Conservation (phyloP, 2,888 invertebrate genomes). For the Heliconius hortense region DNA sequence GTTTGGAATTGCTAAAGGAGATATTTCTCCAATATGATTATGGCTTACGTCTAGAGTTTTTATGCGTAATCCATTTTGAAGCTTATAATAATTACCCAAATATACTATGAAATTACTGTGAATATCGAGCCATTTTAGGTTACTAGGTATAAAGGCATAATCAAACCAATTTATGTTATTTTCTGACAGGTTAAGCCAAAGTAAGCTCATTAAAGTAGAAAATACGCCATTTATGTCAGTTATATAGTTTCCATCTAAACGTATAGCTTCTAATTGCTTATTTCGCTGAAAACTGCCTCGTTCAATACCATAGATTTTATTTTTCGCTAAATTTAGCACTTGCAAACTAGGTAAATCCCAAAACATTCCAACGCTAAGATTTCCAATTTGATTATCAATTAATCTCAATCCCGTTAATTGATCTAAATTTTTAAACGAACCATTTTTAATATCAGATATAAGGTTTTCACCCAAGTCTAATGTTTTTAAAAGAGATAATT, state of each 20-base stretch:
- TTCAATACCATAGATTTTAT: conserved; percentile 92
- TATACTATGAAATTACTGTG: conserved; percentile 94
- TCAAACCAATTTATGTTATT: conserved; percentile 96
- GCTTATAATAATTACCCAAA: conserved; percentile 92
- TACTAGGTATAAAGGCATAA: conserved; percentile 93
- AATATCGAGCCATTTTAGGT: conserved; percentile 94
- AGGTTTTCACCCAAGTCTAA: conserved; percentile 96
- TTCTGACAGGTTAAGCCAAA: conserved; percentile 94
- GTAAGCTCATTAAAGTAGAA: conserved; percentile 88
- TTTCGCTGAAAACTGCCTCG: conserved; percentile 92
- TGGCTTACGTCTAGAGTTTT: conserved; percentile 94
- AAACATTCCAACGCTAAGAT: conserved; percentile 91
- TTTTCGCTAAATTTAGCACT: conserved; percentile 93
- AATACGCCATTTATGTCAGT: conserved; percentile 95
- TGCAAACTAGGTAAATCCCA: conserved; percentile 91
- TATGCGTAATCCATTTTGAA: conserved; percentile 89
- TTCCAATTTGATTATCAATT: conserved; percentile 94
- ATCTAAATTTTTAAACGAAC: conserved; percentile 91
- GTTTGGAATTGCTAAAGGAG: conserved; percentile 91
- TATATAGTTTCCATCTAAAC: conserved; percentile 93
- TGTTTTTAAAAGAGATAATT: conserved; percentile 91
- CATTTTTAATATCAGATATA: conserved; percentile 91
- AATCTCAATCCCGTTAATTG: conserved; percentile 93
- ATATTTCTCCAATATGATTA: conserved; percentile 91
- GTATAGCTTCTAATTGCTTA: conserved; percentile 90